Percentiles rank a stretch among this genome's conserved stretches.
Evolutionary conservation across 2,888 invertebrate species (phyloP).

Genomic region (Allolobophora icterica): DNA sequence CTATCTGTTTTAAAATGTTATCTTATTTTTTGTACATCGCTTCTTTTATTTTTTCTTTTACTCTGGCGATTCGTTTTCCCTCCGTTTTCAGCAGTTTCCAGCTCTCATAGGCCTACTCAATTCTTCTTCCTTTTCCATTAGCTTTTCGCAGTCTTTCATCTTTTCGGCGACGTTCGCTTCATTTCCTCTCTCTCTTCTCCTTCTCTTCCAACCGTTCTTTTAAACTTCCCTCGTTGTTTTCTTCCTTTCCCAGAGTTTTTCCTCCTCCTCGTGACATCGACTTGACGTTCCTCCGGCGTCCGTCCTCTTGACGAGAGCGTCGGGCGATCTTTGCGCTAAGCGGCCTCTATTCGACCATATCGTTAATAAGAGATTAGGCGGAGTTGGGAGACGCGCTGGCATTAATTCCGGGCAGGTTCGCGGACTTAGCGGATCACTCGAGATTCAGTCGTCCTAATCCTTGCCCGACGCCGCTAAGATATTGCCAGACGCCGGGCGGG

Average conservation of each 20-base stretch:
- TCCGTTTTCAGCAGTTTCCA: too few species aligned
- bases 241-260: neutral
- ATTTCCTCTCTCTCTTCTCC: neutral
- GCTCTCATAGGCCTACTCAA: too few species aligned
- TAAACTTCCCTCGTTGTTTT: neutral
- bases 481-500: neutral
- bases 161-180: neutral
- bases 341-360: neutral
- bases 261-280: neutral
- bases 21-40: too few species aligned
- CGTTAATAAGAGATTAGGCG: slow-evolving; percentile 28
- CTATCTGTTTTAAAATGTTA: too few species aligned
- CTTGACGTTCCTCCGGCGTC: neutral
- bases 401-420: slow-evolving; percentile 28
- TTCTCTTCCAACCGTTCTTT: neutral
- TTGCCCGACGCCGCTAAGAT: slow-evolving; percentile 10
- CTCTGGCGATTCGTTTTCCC: too few species aligned
- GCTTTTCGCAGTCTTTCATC: neutral
- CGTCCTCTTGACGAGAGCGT: neutral
- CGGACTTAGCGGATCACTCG: slow-evolving; percentile 13
- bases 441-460: slow-evolving; percentile 6
- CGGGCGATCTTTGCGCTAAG: neutral
- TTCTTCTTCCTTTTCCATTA: neutral
- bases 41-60: too few species aligned
- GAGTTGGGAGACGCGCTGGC: neutral